phyloP scores from a whole-genome alignment of 2,797 vertebrate genomes.

The Garrulus glandarius region DNA sequence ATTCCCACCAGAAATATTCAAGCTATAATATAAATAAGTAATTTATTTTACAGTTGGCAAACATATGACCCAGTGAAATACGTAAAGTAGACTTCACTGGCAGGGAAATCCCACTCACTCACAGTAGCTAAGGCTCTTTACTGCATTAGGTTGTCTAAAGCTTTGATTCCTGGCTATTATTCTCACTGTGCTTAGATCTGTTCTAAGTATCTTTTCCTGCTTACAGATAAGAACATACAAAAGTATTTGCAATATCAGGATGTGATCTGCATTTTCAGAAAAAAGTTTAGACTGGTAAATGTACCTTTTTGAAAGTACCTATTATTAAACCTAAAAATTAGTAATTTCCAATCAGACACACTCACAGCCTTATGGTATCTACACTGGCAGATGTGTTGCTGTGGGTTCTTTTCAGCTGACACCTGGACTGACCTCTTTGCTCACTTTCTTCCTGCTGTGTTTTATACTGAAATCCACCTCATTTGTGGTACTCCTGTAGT shows the following conservation, averaged over 20 bases:
- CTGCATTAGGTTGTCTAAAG: not conserved
- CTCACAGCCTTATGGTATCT: not conserved
- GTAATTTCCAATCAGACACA: not conserved
- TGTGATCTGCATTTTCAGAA: not conserved
- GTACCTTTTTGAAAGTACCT: not conserved
- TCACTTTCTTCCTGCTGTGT: not conserved
- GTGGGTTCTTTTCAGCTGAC: not conserved
- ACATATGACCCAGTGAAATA: not conserved
- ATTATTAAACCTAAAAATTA: not conserved
- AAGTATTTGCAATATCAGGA: not conserved
- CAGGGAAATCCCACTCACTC: not conserved
- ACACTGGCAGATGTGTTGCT: fast-evolving
- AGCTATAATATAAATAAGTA: not conserved
- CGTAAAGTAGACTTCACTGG: not conserved
- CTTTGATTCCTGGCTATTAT: not conserved
- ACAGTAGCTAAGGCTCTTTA: not conserved
- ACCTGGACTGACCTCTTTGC: not conserved
- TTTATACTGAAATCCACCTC: not conserved
- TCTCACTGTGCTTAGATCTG: not conserved
- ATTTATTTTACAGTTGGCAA: not conserved
- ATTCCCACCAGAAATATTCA: not conserved
- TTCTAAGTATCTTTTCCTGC: not conserved
- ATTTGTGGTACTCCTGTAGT: not conserved
- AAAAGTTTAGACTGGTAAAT: not conserved
- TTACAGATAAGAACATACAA: not conserved